Evolutionary conservation across 2,888 invertebrate species (phyloP).

Genomic region (Agonopterix heracliana): DNA sequence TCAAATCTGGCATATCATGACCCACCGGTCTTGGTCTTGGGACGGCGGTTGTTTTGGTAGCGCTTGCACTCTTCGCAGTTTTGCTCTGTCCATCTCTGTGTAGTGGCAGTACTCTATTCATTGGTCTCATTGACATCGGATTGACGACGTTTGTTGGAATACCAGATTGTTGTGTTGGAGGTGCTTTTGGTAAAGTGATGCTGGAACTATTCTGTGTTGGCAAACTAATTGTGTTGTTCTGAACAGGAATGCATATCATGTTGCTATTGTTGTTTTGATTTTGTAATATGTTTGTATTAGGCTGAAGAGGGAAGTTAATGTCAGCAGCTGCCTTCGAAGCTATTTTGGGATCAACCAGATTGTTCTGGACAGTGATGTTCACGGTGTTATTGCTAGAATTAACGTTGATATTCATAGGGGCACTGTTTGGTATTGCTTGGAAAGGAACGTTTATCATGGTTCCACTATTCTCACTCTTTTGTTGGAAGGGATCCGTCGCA

Average conservation of each 20-base stretch:
- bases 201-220: slow-evolving; percentile 72
- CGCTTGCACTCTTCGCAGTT: slow-evolving; percentile 43
- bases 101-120: slow-evolving; percentile 87
- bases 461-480: slow-evolving; percentile 54
- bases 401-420: slow-evolving; percentile 70
- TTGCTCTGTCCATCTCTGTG: slow-evolving; percentile 80
- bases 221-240: slow-evolving; percentile 63
- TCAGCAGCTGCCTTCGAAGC: slow-evolving; percentile 62
- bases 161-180: slow-evolving; percentile 75
- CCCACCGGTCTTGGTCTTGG: slow-evolving; percentile 55
- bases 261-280: slow-evolving; percentile 52
- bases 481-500: slow-evolving; percentile 62
- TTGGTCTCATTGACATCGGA: slow-evolving; percentile 81
- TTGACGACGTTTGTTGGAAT: slow-evolving; percentile 84
- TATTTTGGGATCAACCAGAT: slow-evolving; percentile 68
- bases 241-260: slow-evolving; percentile 67
- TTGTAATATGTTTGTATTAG: slow-evolving; percentile 48
- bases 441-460: slow-evolving; percentile 73
- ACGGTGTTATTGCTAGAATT: slow-evolving; percentile 71
- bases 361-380: slow-evolving; percentile 69
- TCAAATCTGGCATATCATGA: slow-evolving; percentile 71
- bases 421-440: slow-evolving; percentile 70
- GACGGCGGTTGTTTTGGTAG: slow-evolving; percentile 31
- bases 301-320: slow-evolving; percentile 60
- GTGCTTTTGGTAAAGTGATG: slow-evolving; percentile 78